Base-by-base conservation (phyloP, 2,888 invertebrate genomes). In the Oscheius myriophilus region DNA sequence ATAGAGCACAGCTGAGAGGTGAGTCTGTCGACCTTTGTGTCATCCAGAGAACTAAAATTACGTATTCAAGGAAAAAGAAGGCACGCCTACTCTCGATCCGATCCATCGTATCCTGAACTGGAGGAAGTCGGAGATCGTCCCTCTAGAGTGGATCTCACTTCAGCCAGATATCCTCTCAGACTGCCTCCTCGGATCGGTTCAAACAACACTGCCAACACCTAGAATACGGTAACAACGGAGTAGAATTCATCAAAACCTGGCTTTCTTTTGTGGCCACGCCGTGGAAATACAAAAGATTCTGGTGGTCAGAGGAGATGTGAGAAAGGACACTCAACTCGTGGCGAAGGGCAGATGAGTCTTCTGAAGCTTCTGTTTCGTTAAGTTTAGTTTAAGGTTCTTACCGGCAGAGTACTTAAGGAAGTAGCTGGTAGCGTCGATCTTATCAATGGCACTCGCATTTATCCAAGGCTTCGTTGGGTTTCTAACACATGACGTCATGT, bases 51-150 rank as follows among this genome's bases (percentile, higher is more conserved):
- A n/a, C 67, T 67, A 25, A n/a, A 66, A 57, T 18, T 1, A 12
- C 23, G 55, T 61, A 2, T 42, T 45, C n/a, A 6, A n/a, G 16
- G 12, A n/a, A 14, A 57, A 41, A n/a, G 33, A 26, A n/a, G 18
- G 51, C 25, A 53, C 6, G 23, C 42, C 33, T 11, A 62, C 63
- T 63, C 63, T 42, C 26, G 16, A 54, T 63, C 54, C 1, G 69
- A 69, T 63, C 69, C 69, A 14, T 69, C 69, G 42, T 76, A 76
- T 49, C 76, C 76, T 39, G 76, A 76, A 18, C 72, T 72, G 23
- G 76, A 58, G 18, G 71, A 73, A 1, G 73, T 71, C 1, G 73
- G 73, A 1, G 76, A 71, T 42, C 67, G 23, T 39, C 43, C 67
- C 14, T 46, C 43, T 41, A 67, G n/a, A 42, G 53, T 39, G 1